These are phyloP conservation scores for Merodon equestris DNA, from an alignment of 2,888 invertebrate species.

Conservation along the genomic window DNA sequence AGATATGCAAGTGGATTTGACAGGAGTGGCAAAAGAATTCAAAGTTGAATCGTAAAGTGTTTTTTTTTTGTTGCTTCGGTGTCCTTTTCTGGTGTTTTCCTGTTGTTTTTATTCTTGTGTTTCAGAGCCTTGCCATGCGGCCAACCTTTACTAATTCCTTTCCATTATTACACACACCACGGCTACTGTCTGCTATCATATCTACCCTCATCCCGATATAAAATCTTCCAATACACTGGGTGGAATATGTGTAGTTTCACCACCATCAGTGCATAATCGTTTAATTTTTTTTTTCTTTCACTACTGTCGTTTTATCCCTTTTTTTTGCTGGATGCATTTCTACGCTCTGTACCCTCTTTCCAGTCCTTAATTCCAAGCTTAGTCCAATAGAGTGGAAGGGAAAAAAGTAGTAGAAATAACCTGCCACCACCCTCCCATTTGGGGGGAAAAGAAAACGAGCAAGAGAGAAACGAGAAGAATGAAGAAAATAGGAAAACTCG, in stretches of 20 bases:
- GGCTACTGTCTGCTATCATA: not conserved
- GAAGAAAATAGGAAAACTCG: not conserved
- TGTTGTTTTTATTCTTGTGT: not conserved
- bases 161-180: conserved; percentile 32
- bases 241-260: conserved; percentile 1
- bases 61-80: not conserved
- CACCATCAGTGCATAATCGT: conserved; percentile 13
- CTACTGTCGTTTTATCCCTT: not conserved
- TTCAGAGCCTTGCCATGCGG: conserved; percentile 47
- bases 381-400: too few species aligned
- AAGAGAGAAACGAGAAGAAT: conserved; percentile 46
- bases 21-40: conserved; percentile 1
- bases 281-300: conserved; percentile 2
- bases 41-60: too few species aligned
- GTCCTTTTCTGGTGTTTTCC: conserved; percentile 31
- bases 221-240: conserved; percentile 3
- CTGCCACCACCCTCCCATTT: conserved; percentile 35
- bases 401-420: too few species aligned
- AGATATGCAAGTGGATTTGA: conserved; percentile 30
- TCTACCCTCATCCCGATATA: conserved; percentile 20
- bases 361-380: conserved; percentile 29
- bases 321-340: not conserved
- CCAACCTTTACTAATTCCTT: conserved; percentile 50
- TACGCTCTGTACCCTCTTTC: conserved; percentile 35
- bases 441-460: conserved; percentile 5